Conservation (phyloP, 2,797 vertebrate genomes). For the Ctenochaetus hawaiiensis region DNA sequence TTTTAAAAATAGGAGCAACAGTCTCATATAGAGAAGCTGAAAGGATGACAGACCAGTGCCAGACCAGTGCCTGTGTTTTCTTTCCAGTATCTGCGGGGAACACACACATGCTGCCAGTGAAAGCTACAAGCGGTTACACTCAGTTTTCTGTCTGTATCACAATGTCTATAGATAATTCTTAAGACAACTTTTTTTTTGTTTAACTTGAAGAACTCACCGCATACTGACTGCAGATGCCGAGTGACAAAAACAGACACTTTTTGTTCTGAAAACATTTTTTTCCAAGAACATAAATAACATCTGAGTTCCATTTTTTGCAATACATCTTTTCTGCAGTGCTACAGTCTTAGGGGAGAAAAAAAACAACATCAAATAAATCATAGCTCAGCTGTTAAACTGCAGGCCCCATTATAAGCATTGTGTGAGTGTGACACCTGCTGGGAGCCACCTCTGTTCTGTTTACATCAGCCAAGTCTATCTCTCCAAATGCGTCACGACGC, state of each 20-base stretch:
- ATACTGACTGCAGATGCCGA: too few relatives aligned
- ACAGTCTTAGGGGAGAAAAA: conserved; percentile 1
- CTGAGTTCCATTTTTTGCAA: conserved; percentile 1
- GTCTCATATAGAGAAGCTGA: conserved; percentile 26
- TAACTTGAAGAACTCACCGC: too few relatives aligned
- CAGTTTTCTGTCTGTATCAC: conserved; percentile 30
- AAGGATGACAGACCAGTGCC: conserved; percentile 48
- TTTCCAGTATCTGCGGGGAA: conserved; percentile 67
- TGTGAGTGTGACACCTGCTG: conserved; percentile 81
- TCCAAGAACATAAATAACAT: neutral
- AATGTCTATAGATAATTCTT: conserved; percentile 19
- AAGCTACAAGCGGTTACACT: conserved; percentile 35
- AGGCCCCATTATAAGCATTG: conserved; percentile 56
- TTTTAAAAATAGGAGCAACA: conserved; percentile 76
- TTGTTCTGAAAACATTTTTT: neutral
- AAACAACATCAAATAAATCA: conserved; percentile 35
- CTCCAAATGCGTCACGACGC: conserved; percentile 74
- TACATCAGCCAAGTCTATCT: conserved; percentile 64
- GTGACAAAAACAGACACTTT: too few relatives aligned
- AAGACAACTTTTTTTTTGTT: neutral
- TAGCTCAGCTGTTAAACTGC: conserved; percentile 23
- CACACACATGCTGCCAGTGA: conserved; percentile 43
- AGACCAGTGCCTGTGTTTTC: conserved; percentile 54
- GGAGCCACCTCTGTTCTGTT: conserved; percentile 72
- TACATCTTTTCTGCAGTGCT: neutral